Base-by-base conservation (phyloP, 2,888 invertebrate species). In the Cephus spinipes region DNA sequence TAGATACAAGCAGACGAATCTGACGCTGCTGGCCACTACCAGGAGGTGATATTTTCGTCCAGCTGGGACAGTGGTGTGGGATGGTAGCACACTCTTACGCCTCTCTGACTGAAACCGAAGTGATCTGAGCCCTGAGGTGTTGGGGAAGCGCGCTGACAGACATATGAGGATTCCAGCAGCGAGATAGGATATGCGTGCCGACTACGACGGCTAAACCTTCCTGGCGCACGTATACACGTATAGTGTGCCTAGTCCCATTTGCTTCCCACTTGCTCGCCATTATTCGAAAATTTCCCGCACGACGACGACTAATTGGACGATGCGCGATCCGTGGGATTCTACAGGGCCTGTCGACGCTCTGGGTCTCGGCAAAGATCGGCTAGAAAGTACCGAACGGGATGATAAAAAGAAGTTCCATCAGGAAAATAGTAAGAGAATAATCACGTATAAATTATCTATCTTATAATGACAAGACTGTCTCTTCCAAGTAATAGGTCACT, bases 91-190 rank as follows among this genome's bases (percentile, higher is more conserved):
- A 36, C 31, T 36, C 33, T 36, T 33, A 68, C 75, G 36, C 75
- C 78, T 68, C 40, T 55, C 55, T 68, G 76, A 73, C 71, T 76
- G 35, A 75, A 69, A 75, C 31, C 80, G 81, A 82, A 83, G 80
- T 81, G 81, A 84, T 82, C 80, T 82, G 79, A 78, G 81, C 81
- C 77, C 80, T 82, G 85, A 89, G 86, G 86, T 85, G 88, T 87
- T 86, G 85, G 86, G 84, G 86, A 81, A 84, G 83, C 81, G 80
- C 83, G 90, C 82, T 87, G 90, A 90, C 87, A 89, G 90, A 90
- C 90, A 89, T 90, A 90, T 88, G 90, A 90, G 90, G 89, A 90
- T 89, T 90, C 90, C 90, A 90, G 90, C 89, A 81, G 90, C 83
- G 90, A 89, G 87, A 90, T 90, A 89, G 88, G 89, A 89, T 85